These are phyloP conservation scores for Mesoligia furuncula DNA, from an alignment of 2,888 invertebrate genomes.

Conservation along the genomic window DNA sequence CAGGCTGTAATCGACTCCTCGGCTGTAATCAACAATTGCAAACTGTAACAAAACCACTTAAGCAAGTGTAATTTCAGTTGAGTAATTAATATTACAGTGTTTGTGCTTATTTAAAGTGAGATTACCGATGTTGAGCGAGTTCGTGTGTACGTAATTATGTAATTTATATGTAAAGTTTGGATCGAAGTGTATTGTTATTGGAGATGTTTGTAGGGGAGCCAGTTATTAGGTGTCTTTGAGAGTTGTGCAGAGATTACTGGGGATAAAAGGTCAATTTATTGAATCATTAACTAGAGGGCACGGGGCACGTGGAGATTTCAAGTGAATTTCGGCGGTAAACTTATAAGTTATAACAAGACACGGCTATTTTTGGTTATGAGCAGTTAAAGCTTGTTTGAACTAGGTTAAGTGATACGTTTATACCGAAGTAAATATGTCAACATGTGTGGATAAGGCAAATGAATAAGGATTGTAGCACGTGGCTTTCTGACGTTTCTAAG, in stretches of 20 bases:
- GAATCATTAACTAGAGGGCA: background rate
- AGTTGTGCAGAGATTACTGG: conserved; percentile 1
- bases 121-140: conserved; percentile 60
- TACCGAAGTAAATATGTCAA: background rate
- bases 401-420: background rate
- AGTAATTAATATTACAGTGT: conserved; percentile 76
- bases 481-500: background rate
- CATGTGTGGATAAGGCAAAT: no score
- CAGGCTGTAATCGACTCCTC: conserved; percentile 69
- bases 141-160: conserved; percentile 61
- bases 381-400: background rate
- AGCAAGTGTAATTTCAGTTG: conserved; percentile 74
- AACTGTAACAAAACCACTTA: conserved; percentile 77
- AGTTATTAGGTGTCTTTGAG: conserved; percentile 26
- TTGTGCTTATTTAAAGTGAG: conserved; percentile 67
- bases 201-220: conserved; percentile 9
- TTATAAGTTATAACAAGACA: background rate
- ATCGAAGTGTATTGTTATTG: conserved; percentile 59
- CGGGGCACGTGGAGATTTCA: background rate
- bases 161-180: conserved; percentile 66
- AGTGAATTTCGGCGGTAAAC: background rate
- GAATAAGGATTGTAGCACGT: background rate
- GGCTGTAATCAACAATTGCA: conserved; percentile 75
- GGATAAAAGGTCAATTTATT: conserved; percentile 1
- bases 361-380: background rate